Base-by-base conservation (phyloP, 2,888 invertebrate genomes). In the Cabera pusaria region DNA sequence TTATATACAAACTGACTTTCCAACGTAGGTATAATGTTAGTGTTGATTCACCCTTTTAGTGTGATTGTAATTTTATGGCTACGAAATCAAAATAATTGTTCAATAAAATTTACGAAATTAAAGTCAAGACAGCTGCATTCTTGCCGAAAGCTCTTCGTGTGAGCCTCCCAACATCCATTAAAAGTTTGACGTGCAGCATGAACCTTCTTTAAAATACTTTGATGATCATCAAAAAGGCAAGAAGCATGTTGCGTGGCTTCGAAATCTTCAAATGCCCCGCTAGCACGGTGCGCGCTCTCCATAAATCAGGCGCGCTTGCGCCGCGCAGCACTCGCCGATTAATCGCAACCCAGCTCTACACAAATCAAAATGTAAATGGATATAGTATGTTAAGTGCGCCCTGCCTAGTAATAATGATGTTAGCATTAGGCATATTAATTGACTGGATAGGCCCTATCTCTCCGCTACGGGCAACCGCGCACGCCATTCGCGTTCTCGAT, bases 391-490 rank as follows among this genome's bases (percentile, higher is more conserved):
- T 85, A 86, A 87, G 85, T 82, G 82, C 82, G 76, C 79, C 70
- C 68, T 72, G 78, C 74, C 83, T 75, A 74, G 85, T 87, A 88
- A 88, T 88, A 88, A 88, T 87, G 87, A 88, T 88, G 87, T 88
- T 88, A 86, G 87, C 87, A 88, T 88, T 88, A 88, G 86, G 82
- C 83, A 85, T 87, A 87, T 88, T 87, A 87, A 88, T 87, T 86
- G 86, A 72, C 67, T 68, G 75, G 78, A 82, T 83, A 77, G 75
- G 72, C 72, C 78, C 78, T 83, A 85, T 86, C 85, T 81, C 71
- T 72, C 54, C 61, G 52, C 59, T 60, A 56, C 65, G 62, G 66
- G 71, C 64, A 65, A 67, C 74, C 66, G 70, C 64, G 72, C 71
- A 71, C 69, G 74, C 77, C 58, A 66, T 66, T 64, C 56, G 52